A percentile compares a stretch with the other conserved stretches of the same genome.
Evolutionary conservation across 2,113 vertebrate genomes (phyloP).

Genomic region (Caretta caretta): DNA sequence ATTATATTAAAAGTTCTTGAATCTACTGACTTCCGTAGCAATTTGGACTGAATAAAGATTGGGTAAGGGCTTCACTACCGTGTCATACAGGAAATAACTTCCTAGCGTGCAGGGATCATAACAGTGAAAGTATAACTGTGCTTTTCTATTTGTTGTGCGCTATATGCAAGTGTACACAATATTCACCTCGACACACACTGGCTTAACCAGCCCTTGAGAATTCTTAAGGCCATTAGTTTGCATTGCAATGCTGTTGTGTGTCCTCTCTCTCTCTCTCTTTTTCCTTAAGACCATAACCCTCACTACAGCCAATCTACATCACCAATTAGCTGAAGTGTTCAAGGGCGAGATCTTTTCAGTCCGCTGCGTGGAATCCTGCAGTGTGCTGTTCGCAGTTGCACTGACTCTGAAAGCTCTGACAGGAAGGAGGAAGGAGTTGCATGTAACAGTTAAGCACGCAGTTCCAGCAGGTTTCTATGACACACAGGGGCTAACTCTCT

Average conservation of each 20-base stretch:
- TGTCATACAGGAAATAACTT: background rate
- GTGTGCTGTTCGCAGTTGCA: background rate
- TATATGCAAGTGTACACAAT: background rate
- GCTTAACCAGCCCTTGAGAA: background rate
- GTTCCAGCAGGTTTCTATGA: background rate
- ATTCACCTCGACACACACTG: background rate
- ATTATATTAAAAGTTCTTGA: too few relatives aligned
- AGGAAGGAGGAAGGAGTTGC: background rate
- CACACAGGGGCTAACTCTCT: fast-evolving
- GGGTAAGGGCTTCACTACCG: background rate
- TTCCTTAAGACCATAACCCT: background rate
- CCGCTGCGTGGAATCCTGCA: background rate
- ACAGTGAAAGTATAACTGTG: background rate
- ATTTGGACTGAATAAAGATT: background rate
- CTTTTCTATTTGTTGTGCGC: background rate
- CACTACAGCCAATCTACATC: fast-evolving
- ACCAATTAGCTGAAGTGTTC: background rate
- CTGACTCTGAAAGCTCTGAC: background rate
- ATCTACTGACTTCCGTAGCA: background rate
- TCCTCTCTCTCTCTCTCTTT: background rate
- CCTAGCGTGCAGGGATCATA: background rate
- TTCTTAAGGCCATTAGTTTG: background rate
- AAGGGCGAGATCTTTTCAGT: background rate
- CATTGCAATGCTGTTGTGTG: background rate
- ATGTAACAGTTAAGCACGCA: background rate